Evolutionary conservation across 2,888 invertebrate genomes (phyloP).

Genomic region (Cenopis cana): DNA sequence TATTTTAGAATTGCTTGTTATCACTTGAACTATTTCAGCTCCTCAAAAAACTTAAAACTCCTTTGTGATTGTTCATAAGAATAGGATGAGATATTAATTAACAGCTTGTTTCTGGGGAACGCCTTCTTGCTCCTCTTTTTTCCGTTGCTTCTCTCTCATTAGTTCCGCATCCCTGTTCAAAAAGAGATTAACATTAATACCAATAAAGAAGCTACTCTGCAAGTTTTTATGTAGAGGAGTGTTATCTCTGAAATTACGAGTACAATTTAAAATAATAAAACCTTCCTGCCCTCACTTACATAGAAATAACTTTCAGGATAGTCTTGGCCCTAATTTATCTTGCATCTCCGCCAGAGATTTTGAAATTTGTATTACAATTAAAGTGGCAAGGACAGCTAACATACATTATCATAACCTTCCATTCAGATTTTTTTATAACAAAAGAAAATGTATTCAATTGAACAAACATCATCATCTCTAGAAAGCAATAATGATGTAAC

Average conservation of each 20-base stretch:
- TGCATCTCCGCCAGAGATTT: too few relatives aligned
- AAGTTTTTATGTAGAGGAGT: too few relatives aligned
- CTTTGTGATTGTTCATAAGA: conserved; percentile 61
- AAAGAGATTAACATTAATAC: conserved; percentile 23
- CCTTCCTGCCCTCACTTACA: too few relatives aligned
- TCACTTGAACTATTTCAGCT: conserved; percentile 67
- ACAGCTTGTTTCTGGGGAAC: conserved; percentile 68
- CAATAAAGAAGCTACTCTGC: too few relatives aligned
- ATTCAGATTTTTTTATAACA: background rate
- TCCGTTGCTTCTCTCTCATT: conserved; percentile 94
- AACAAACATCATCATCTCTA: background rate
- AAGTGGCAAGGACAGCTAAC: too few relatives aligned
- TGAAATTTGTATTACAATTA: too few relatives aligned
- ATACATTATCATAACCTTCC: too few relatives aligned
- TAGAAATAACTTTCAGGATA: too few relatives aligned
- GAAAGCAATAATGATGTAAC: too few relatives aligned
- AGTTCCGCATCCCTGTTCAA: conserved; percentile 92
- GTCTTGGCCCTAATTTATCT: too few relatives aligned
- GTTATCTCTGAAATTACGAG: too few relatives aligned
- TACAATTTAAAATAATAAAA: too few relatives aligned
- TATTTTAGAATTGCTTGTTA: conserved; percentile 64
- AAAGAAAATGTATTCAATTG: background rate
- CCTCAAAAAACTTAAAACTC: conserved; percentile 61
- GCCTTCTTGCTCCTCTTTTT: conserved; percentile 86
- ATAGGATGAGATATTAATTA: conserved; percentile 59